These are phyloP conservation scores for Rotaria macrura DNA, from an alignment of 2,888 invertebrate species.

Conservation along the genomic window DNA sequence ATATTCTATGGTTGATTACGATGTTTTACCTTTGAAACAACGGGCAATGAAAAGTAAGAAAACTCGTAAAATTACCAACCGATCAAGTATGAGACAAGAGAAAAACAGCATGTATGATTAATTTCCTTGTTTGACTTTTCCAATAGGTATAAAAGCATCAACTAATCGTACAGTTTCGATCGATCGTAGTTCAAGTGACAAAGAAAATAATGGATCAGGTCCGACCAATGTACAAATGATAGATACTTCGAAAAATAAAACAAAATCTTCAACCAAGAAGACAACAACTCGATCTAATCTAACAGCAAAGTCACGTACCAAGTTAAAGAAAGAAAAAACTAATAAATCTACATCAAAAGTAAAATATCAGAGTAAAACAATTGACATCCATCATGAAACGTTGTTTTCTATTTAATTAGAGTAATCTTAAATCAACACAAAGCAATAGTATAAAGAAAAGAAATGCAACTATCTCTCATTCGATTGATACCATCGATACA, in stretches of 20 bases:
- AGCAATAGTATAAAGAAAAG: not conserved
- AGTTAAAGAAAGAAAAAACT: not conserved
- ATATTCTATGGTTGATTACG: not conserved
- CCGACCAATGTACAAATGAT: not conserved
- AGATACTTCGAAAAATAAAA: not conserved
- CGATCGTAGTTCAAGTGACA: conserved; percentile 15
- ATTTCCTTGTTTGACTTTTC: not conserved
- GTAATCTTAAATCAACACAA: not conserved
- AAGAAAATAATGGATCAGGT: not conserved
- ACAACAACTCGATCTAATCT: not conserved
- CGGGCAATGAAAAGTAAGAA: not conserved
- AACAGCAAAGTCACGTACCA: not conserved
- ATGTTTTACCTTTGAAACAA: not conserved
- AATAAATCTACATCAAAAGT: not conserved
- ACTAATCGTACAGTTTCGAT: not conserved
- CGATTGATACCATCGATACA: not conserved
- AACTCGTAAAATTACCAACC: not conserved
- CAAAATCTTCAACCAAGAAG: not conserved
- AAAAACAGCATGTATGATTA: not conserved
- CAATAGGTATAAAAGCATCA: not conserved
- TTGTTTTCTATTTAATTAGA: not conserved
- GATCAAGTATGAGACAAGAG: not conserved
- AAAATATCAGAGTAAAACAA: not conserved
- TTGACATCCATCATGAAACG: not conserved
- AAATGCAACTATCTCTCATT: not conserved